Evolutionary conservation across 2,888 invertebrate genomes (phyloP).

Genomic region (Ischnura elegans): DNA sequence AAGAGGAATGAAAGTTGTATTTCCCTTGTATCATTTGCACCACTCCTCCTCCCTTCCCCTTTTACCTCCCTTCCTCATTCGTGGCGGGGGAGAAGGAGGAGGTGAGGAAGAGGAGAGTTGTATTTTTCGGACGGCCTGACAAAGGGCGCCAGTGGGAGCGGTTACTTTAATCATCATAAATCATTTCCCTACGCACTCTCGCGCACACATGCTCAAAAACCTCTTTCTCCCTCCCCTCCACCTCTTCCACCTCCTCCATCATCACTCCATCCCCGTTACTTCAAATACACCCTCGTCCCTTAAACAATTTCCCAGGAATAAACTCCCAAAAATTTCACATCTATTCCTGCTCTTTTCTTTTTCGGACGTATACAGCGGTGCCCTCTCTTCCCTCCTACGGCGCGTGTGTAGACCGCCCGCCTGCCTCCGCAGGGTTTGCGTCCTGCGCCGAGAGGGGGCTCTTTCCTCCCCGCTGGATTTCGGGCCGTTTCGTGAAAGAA

Average conservation of each 20-base stretch:
- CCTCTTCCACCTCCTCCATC: not conserved
- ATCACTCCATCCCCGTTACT: not conserved
- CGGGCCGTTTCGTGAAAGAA: not conserved
- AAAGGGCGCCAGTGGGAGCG: not conserved
- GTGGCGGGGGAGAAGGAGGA: not conserved
- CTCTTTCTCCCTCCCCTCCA: not conserved
- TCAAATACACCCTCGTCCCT: not conserved
- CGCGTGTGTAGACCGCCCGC: not conserved
- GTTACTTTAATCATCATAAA: conserved; percentile 65
- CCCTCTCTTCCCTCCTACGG: not conserved
- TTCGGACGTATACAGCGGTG: too few relatives aligned
- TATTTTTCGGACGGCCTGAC: not conserved
- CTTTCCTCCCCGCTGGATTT: too few relatives aligned
- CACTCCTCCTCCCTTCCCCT: too few relatives aligned
- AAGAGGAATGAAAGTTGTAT: too few relatives aligned
- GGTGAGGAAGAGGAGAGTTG: not conserved
- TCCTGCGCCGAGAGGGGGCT: not conserved
- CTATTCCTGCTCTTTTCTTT: not conserved
- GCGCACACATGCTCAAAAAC: not conserved
- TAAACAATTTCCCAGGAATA: conserved; percentile 23
- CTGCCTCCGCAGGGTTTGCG: not conserved
- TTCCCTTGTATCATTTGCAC: too few relatives aligned
- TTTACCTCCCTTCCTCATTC: too few relatives aligned
- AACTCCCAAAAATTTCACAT: conserved; percentile 1
- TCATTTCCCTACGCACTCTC: not conserved